Conservation (phyloP, 1,140 invertebrate species). For the Penaeus vannamei region DNA sequence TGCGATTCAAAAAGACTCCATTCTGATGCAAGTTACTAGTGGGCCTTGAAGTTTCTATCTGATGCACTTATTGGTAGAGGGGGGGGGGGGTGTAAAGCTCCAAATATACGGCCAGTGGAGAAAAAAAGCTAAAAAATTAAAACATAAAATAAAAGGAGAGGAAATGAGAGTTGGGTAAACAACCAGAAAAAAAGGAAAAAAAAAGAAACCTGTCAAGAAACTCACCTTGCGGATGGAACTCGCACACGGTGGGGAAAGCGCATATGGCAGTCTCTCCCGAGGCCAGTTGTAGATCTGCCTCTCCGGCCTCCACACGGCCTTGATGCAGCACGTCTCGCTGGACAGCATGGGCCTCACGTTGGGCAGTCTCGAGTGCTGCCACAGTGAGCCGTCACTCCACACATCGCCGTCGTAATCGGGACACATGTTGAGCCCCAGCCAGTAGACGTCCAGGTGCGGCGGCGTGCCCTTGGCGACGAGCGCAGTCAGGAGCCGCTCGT, state of each 20-base stretch:
- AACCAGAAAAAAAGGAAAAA: too few species aligned
- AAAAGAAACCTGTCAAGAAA: too few species aligned
- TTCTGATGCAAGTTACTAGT: too few species aligned
- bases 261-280: constrained; percentile 29
- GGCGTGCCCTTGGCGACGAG: background rate
- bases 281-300: background rate
- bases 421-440: constrained; percentile 55
- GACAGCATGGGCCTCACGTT: constrained; percentile 25
- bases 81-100: too few species aligned
- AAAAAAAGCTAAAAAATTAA: background rate
- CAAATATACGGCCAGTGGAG: too few species aligned
- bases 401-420: constrained; percentile 37
- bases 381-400: constrained; percentile 52
- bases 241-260: constrained; percentile 44
- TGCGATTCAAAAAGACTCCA: too few species aligned
- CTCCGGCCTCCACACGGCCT: constrained; percentile 33
- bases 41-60: too few species aligned
- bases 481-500: background rate
- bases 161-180: too few species aligned
- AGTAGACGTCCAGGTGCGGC: background rate
- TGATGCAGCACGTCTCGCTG: constrained; percentile 49
- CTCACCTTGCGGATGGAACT: constrained; percentile 51
- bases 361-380: background rate
- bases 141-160: too few species aligned
- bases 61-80: too few species aligned